Evolutionary conservation across 2,797 vertebrate species (phyloP), one percentile per base, ranked within the genome.

Genomic region (Gymnothorax reevesii): DNA sequence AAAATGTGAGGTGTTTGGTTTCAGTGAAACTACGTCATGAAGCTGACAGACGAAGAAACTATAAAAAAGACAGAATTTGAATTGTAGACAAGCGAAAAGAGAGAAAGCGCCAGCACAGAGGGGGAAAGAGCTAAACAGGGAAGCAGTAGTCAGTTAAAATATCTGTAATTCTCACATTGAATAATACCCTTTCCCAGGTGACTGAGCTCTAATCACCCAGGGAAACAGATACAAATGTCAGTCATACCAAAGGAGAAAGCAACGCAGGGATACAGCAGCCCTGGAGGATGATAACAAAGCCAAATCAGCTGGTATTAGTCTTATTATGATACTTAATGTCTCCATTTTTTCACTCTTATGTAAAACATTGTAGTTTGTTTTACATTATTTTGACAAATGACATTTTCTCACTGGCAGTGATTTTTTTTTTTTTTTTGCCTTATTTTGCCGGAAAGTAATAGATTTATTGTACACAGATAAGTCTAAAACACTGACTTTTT

Each of bases 211-310:
- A 12, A 71, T 69, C 62, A 84, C 9, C 66, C 57, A 8, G 83
- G 83, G 33, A 69, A 8, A 27, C 84, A 17, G 27, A 83, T 64
- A 84, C 13, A 25, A 66, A 84, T 84, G 27, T n/a, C 33, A 64
- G 54, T 66, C 83, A 84, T 69, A 84, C 69, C 33, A n/a, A 27
- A 52, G 27, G 2, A 7, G 49, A 62, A 15, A n/a, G 7, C 17
- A 12, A 25, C 22, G 12, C 57, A 62, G 57, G 20, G 13, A 83
- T 86, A 89, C 88, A 91, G 92, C 91, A 85, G 87, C 90, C 91
- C 94, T 90, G 91, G 86, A 89, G 86, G 89, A 77, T n/a, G n/a
- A n/a, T n/a, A n/a, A n/a, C n/a, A n/a, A 87, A 88, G 88, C 86
- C 20, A 87, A 88, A 89, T 87, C 60, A 84, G 87, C 62, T 52